These are phyloP conservation scores for Synchiropus splendidus DNA, from an alignment of 2,113 vertebrate species.

Conservation along the genomic window DNA sequence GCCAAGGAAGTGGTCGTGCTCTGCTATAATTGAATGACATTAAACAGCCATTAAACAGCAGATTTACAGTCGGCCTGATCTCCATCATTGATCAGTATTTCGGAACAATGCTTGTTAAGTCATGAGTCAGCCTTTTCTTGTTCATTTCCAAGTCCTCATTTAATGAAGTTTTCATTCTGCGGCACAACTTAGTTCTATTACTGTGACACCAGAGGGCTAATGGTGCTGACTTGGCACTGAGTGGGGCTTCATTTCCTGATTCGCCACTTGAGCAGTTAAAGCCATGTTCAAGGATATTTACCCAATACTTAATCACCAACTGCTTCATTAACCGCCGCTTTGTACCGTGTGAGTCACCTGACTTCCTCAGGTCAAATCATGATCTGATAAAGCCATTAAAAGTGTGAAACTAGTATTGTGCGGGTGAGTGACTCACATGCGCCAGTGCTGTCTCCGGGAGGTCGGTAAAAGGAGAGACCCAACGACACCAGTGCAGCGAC, in stretches of 20 bases:
- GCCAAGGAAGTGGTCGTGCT: too few species aligned
- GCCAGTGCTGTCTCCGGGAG: slow-evolving; percentile 77
- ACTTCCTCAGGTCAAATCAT: slow-evolving; percentile 21
- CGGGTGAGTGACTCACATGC: slow-evolving; percentile 84
- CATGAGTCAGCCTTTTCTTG: too few species aligned
- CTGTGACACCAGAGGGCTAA: slow-evolving; percentile 38
- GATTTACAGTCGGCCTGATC: too few species aligned
- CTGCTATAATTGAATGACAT: too few species aligned
- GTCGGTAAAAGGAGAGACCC: slow-evolving; percentile 95
- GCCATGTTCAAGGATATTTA: slow-evolving; percentile 64
- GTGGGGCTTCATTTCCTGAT: slow-evolving; percentile 60
- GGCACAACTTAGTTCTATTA: slow-evolving; percentile 48
- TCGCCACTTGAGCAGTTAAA: slow-evolving; percentile 56
- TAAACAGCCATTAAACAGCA: too few species aligned
- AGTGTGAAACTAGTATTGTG: too few species aligned
- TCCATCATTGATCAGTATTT: too few species aligned
- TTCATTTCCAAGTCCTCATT: too few species aligned
- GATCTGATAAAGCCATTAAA: slow-evolving; percentile 28
- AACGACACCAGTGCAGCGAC: slow-evolving; percentile 93
- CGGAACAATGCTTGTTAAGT: too few species aligned
- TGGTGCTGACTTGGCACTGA: slow-evolving; percentile 63
- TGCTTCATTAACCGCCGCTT: slow-evolving; percentile 58
- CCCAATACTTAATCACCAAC: slow-evolving; percentile 28
- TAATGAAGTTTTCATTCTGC: slow-evolving; percentile 3
- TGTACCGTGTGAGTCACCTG: slow-evolving; percentile 26